Evolutionary conservation across 2,888 invertebrate genomes (phyloP).

Genomic region (Endotricha flammealis): DNA sequence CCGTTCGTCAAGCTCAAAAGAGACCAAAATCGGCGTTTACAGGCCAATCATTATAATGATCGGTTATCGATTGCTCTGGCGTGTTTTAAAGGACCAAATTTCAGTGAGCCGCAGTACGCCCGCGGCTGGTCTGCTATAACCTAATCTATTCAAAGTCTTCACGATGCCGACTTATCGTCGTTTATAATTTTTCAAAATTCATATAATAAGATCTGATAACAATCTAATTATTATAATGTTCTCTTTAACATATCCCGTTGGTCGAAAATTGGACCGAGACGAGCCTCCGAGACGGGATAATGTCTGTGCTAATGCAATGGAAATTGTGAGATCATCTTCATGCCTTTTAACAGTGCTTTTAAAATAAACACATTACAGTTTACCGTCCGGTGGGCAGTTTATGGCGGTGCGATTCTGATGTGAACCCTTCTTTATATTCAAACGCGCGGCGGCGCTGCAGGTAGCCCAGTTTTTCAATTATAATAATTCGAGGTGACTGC

Average conservation of each 20-base stretch:
- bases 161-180: constrained; percentile 71
- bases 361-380: constrained; percentile 66
- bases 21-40: constrained; percentile 64
- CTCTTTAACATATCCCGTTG: constrained; percentile 75
- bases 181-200: constrained; percentile 74
- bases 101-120: constrained; percentile 63
- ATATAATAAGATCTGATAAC: constrained; percentile 76
- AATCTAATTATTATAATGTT: constrained; percentile 77
- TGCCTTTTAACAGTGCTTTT: constrained; percentile 63
- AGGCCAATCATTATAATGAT: constrained; percentile 74
- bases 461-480: constrained; percentile 39
- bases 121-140: constrained; percentile 54
- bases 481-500: constrained; percentile 26
- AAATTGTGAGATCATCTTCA: constrained; percentile 68
- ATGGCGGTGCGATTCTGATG: constrained; percentile 32
- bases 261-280: constrained; percentile 60
- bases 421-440: constrained; percentile 34
- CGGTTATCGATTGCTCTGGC: constrained; percentile 74
- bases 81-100: constrained; percentile 70
- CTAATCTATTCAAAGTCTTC: constrained; percentile 70
- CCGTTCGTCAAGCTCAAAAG: constrained; percentile 64
- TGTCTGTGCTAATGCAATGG: constrained; percentile 66
- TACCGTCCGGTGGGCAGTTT: constrained; percentile 33
- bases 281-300: constrained; percentile 58
- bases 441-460: constrained; percentile 23